Evolutionary conservation across 1,140 invertebrate genomes (phyloP), one percentile per base, ranked within the genome.

Genomic region (Drosophila mayri): DNA sequence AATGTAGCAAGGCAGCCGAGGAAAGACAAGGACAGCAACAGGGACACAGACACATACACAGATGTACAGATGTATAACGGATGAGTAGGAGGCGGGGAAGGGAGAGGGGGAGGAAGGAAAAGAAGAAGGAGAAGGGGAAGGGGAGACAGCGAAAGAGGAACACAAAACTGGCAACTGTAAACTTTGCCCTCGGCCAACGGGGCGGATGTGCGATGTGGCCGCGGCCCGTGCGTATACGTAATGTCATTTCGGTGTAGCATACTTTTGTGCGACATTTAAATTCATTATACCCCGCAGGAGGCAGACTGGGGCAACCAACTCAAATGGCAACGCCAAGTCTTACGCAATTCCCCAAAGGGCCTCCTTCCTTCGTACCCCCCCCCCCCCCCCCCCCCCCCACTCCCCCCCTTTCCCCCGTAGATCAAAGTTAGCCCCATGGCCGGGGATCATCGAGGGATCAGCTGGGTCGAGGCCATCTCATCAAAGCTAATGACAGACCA

Each of bases 181-280:
- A 85, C 82, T 81, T 83, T 76, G 60, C 60, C 66, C 77, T 52
- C 62, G 52, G 60, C 60, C 63, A 32, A 52, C 43, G 25, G 62
- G 37, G 64, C 60, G 63, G 47, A 37, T 66, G 64, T 38, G 35
- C 38, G 38, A 35, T 16, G 62, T 9, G 62, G 22, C 38, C 14
- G 35, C 35, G 47, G 25, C 32, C 57, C 47, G 50, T 72, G 65
- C 81, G 81, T 80, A 84, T 84, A 85, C 81, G 72, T 85, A 85
- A 84, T 84, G 77, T 61, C 57, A 64, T 85, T 85, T 84, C 66
- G 74, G 32, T 80, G 70, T 61, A 67, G 81, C 76, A 76, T 68
- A 76, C 81, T 80, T 85, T 85, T 66, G 72, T 76, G 81, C 76
- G 66, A 73, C 79, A 81, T 80, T 83, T 80, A 81, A 81, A 84